These are phyloP conservation scores for Nipponacmea schrenckii DNA, from an alignment of 2,888 invertebrate genomes.

Conservation along the genomic window DNA sequence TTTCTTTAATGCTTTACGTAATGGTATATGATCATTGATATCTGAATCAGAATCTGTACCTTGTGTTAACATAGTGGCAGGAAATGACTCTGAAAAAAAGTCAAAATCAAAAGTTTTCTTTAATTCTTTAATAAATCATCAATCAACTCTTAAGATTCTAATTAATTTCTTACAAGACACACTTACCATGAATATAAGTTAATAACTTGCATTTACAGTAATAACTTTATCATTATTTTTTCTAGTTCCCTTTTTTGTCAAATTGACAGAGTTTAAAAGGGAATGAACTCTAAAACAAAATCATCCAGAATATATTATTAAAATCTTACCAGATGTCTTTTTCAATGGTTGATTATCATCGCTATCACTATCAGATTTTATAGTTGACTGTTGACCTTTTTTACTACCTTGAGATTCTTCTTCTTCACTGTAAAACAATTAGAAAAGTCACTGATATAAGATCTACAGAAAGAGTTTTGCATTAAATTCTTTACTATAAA, in stretches of 20 bases:
- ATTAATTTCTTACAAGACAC: too few relatives aligned
- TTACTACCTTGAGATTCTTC: neutral
- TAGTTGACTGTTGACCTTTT: slow-evolving; percentile 12
- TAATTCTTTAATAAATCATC: too few relatives aligned
- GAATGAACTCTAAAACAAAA: too few relatives aligned
- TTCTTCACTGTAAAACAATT: neutral
- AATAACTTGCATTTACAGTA: neutral
- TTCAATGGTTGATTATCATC: slow-evolving; percentile 10
- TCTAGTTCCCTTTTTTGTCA: neutral
- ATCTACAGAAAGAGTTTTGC: too few relatives aligned
- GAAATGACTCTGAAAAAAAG: slow-evolving; percentile 53
- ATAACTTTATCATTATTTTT: neutral
- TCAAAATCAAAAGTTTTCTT: neutral
- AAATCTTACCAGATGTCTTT: neutral
- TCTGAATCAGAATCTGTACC: slow-evolving; percentile 54
- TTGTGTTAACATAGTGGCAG: slow-evolving; percentile 58
- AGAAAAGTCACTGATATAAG: too few relatives aligned
- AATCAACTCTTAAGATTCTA: too few relatives aligned
- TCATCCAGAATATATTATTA: too few relatives aligned
- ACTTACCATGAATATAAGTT: too few relatives aligned
- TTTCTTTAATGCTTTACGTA: slow-evolving; percentile 50
- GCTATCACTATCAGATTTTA: slow-evolving; percentile 22
- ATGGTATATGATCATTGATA: slow-evolving; percentile 59
- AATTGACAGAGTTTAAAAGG: too few relatives aligned
- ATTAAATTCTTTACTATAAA: too few relatives aligned